Evolutionary conservation across 2,888 invertebrate species (phyloP).

Genomic region (Himalopsyche anomala): DNA sequence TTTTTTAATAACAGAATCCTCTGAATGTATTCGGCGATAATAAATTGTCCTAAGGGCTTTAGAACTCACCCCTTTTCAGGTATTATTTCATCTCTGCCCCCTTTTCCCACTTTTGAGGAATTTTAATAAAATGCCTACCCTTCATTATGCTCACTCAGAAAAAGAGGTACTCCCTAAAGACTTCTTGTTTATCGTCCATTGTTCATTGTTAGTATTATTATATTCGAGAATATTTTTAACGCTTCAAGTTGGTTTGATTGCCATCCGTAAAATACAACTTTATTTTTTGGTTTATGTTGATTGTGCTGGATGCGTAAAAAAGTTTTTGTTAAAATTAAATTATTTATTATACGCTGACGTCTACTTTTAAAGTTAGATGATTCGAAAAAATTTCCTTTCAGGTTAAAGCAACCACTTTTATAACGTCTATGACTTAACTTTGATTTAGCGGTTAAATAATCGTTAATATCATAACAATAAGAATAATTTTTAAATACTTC

Average conservation of each 20-base stretch:
- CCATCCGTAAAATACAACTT: constrained; percentile 32
- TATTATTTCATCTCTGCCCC: constrained; percentile 40
- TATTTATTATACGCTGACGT: neutral
- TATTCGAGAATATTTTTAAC: constrained; percentile 38
- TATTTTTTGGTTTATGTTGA: constrained; percentile 35
- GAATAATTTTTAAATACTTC: no score
- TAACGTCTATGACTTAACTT: no score
- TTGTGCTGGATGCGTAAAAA: constrained; percentile 2
- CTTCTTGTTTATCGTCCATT: constrained; percentile 42
- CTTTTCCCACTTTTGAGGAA: constrained; percentile 14
- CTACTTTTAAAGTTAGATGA: neutral
- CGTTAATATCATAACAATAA: no score
- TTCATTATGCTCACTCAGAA: constrained; percentile 36
- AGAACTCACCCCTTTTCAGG: constrained; percentile 40
- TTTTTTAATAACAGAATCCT: constrained; percentile 31
- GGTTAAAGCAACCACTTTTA: no score
- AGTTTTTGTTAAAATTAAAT: neutral
- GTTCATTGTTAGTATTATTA: constrained; percentile 27
- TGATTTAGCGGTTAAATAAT: no score
- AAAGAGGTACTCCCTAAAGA: constrained; percentile 29
- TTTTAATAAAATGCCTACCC: constrained; percentile 41
- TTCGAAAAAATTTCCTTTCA: neutral
- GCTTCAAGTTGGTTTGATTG: constrained; percentile 29
- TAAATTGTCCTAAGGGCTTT: constrained; percentile 38
- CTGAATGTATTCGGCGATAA: constrained; percentile 38